phyloP scores from a whole-genome alignment of 2,797 vertebrate genomes.

The Sebastes flavidus region DNA sequence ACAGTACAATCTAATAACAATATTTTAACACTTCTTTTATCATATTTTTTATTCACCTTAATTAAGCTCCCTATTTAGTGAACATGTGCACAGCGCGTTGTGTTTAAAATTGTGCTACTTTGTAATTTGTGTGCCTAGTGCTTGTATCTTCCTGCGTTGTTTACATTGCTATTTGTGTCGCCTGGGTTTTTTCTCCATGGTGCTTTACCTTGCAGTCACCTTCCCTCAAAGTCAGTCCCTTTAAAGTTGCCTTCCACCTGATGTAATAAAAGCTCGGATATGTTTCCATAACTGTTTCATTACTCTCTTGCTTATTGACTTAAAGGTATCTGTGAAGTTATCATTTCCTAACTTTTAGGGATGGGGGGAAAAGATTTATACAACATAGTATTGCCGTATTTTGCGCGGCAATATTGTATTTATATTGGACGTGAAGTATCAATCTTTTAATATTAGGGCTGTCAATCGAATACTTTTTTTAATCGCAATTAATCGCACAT shows the following conservation, averaged over 20 bases:
- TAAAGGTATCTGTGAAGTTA: background rate
- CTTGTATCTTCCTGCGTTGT: constrained; percentile 54
- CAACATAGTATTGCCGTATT: too few species aligned
- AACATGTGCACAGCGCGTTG: constrained; percentile 35
- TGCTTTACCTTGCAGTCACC: constrained; percentile 57
- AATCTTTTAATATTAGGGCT: too few species aligned
- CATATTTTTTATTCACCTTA: constrained; percentile 25
- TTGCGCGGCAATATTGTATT: too few species aligned
- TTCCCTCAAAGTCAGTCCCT: constrained; percentile 39
- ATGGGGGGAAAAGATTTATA: accelerated
- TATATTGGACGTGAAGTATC: too few species aligned
- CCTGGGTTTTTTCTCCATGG: constrained; percentile 21
- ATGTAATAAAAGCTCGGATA: constrained; percentile 62
- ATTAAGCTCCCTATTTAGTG: constrained; percentile 48
- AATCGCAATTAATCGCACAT: too few species aligned
- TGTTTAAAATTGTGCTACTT: constrained; percentile 62
- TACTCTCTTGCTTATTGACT: constrained; percentile 12
- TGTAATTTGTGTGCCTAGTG: constrained; percentile 54
- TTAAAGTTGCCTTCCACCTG: constrained; percentile 44
- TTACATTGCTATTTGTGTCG: constrained; percentile 54
- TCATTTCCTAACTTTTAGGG: background rate
- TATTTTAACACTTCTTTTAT: constrained; percentile 51
- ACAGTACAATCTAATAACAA: constrained; percentile 71
- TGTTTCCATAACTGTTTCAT: constrained; percentile 37
- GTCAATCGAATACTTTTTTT: too few species aligned